Evolutionary conservation across 1,140 invertebrate genomes (phyloP).

Genomic region (Bombus pascuorum): DNA sequence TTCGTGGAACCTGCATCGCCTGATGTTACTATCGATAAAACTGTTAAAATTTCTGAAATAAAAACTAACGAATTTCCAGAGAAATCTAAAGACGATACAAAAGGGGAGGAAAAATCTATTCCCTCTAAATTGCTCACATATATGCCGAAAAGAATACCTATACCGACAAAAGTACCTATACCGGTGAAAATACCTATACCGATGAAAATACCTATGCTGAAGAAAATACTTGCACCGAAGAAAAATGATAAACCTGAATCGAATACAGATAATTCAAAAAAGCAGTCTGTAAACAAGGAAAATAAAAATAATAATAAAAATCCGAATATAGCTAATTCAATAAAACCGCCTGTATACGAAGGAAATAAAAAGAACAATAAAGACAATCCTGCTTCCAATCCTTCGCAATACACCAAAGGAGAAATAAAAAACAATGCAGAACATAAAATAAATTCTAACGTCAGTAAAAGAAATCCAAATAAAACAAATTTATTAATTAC

Average conservation of each 20-base stretch:
- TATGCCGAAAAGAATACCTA: not conserved
- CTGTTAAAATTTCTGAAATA: not conserved
- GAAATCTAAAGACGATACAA: not conserved
- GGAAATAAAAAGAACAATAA: not conserved
- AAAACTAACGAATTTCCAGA: not conserved
- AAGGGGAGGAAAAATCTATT: not conserved
- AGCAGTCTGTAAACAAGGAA: too few species aligned
- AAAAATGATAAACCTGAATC: not conserved
- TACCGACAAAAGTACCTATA: not conserved
- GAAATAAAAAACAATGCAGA: not conserved
- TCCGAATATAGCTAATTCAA: not conserved
- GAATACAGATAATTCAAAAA: not conserved
- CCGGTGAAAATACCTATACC: not conserved
- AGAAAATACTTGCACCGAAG: not conserved
- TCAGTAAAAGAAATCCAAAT: not conserved
- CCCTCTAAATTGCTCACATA: not conserved
- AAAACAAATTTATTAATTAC: constrained; percentile 15
- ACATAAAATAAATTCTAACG: not conserved
- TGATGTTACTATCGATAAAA: not conserved
- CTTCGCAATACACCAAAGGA: not conserved
- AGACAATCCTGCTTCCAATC: not conserved
- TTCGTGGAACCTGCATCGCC: not conserved
- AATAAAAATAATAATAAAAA: not conserved
- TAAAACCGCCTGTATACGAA: not conserved
- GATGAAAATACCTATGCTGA: not conserved